Percentiles rank a stretch among this genome's conserved stretches.
These are phyloP conservation scores for Norana najaformis DNA, from an alignment of 2,888 invertebrate species.

Conservation along the genomic window DNA sequence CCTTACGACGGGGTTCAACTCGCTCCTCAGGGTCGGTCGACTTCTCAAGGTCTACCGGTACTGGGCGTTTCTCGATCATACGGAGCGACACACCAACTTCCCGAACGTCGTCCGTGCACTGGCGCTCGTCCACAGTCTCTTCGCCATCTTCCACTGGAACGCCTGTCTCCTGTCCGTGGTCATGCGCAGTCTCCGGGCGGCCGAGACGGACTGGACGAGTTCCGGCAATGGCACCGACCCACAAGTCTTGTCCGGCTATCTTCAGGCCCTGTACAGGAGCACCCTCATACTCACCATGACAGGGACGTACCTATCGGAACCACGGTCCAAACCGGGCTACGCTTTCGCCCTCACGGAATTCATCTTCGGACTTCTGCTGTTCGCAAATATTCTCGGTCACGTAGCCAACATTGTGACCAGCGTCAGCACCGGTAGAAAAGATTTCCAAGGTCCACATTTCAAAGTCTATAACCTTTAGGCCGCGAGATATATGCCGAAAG, in stretches of 20 bases:
- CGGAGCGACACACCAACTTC: slow-evolving; percentile 97
- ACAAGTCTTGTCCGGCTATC: slow-evolving; percentile 74
- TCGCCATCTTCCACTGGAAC: slow-evolving; percentile 99
- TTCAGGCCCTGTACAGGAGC: slow-evolving; percentile 98
- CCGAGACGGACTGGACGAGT: slow-evolving; percentile 49
- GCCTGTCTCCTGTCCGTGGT: slow-evolving; percentile 92
- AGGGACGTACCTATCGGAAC: slow-evolving; percentile 87
- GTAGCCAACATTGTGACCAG: slow-evolving; percentile 98
- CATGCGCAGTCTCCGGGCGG: slow-evolving; percentile 65
- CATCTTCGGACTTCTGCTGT: slow-evolving; percentile 88
- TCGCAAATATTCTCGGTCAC: slow-evolving; percentile 93
- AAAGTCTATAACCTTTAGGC: background rate
- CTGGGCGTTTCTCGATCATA: slow-evolving; percentile 96
- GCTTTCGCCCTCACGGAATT: slow-evolving; percentile 94
- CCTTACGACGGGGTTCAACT: slow-evolving; percentile 90
- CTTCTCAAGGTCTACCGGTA: slow-evolving; percentile 95
- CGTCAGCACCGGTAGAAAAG: slow-evolving; percentile 93
- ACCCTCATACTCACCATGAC: slow-evolving; percentile 92
- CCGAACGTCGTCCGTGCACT: slow-evolving; percentile 78
- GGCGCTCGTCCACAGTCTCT: slow-evolving; percentile 76
- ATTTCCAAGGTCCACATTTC: slow-evolving; percentile 83
- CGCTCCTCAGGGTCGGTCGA: slow-evolving; percentile 90
- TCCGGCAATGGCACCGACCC: slow-evolving; percentile 39
- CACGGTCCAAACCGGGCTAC: slow-evolving; percentile 92
- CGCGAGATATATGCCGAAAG: too few relatives aligned